Base-by-base conservation (phyloP, 1,140 invertebrate genomes). In the Galendromus occidentalis region DNA sequence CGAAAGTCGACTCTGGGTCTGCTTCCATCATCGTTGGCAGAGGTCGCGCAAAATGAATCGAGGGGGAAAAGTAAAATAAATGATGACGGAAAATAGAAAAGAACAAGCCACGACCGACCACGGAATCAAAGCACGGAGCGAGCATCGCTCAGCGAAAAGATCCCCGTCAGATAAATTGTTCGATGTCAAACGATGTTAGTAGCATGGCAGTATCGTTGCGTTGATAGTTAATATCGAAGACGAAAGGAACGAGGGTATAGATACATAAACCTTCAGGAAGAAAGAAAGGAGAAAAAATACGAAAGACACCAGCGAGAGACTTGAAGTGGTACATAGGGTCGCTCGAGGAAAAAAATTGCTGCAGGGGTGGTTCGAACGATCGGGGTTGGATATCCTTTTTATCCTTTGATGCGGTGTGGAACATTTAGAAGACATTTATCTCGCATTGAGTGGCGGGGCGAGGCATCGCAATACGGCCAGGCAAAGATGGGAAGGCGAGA, bases 341-440 rank as follows among this genome's bases (percentile, higher is more conserved):
- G 51, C 51, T 59, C 14, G 22, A 59, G 14, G 33, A 59, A 59
- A 59, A 59, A 59, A 59, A 59, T 2, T 25, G 22, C 33, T 25
- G n/a, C 51, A 29, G 51, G 25, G 51, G 51, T 59, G 51, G 33
- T 33, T 59, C 22, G 25, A 59, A 25, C 25, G 25, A 33, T 59
- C 33, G 51, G 33, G 33, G 51, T 59, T 59, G 51, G 33, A 59
- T 59, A 59, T 59, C 51, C 51, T 33, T 59, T 59, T 59, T 33
- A 59, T 59, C 51, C 51, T 25, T 59, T 59, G 33, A 59, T 59
- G 51, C 51, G 51, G 51, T 59, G 51, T 59, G 51, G 51, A 59
- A 59, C 51, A 59, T 59, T 59, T 59, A 59, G 51, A 59, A 59
- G 51, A 59, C 51, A 59, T 59, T 59, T 59, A 59, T 59, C 33